A percentile compares a stretch with the other conserved stretches of the same genome.
These are phyloP conservation scores for Tipula unca DNA, from an alignment of 2,888 invertebrate genomes.

Conservation along the genomic window DNA sequence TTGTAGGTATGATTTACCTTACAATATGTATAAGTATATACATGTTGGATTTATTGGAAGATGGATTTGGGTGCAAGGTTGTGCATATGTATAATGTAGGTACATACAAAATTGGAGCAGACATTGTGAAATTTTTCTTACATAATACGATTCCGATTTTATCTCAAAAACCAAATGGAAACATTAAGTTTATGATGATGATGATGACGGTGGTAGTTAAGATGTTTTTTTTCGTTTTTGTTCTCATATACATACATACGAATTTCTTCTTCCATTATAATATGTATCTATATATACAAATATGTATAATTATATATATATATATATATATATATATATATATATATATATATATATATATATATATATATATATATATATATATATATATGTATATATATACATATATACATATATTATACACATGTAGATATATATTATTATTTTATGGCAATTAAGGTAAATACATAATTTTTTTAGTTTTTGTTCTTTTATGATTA, in stretches of 20 bases:
- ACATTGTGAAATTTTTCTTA: background rate
- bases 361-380: background rate
- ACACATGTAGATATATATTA: too few species aligned
- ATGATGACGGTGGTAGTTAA: background rate
- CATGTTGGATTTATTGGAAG: background rate
- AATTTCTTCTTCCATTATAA: background rate
- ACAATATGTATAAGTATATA: background rate
- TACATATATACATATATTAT: background rate
- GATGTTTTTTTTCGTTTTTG: background rate
- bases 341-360: background rate
- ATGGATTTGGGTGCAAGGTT: background rate
- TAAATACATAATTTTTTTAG: background rate
- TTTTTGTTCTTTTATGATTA: background rate
- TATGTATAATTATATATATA: background rate
- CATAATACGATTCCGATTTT: background rate
- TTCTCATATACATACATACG: background rate
- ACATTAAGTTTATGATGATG: background rate
- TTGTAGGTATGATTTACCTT: background rate
- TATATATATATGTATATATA: background rate
- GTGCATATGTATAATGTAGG: background rate
- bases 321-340: background rate
- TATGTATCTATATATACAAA: background rate
- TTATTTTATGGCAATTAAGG: conserved; percentile 1
- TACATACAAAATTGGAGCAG: background rate
- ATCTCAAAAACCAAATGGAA: background rate